A percentile compares a stretch with the other conserved stretches of the same genome.
These are phyloP conservation scores for Acanthosepion lycidas DNA, from an alignment of 2,888 invertebrate genomes.

Conservation along the genomic window DNA sequence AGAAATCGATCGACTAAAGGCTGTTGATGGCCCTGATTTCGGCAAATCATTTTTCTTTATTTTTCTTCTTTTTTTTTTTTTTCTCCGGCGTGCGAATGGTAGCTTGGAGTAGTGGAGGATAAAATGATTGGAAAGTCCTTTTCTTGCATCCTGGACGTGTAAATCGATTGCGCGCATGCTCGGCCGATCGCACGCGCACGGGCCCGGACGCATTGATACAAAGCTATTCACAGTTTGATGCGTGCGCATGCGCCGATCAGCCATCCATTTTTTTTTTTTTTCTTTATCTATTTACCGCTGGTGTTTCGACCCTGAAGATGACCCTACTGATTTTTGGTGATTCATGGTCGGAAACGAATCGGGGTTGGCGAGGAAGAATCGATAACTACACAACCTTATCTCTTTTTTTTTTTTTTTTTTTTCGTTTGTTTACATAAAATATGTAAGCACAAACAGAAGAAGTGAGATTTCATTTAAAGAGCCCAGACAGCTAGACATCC, in stretches of 20 bases:
- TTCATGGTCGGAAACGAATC: slow-evolving; percentile 14
- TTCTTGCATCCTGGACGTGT: not conserved
- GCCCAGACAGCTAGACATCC: not conserved
- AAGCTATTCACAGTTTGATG: not conserved
- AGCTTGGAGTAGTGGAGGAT: too few species aligned
- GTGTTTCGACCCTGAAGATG: slow-evolving; percentile 33
- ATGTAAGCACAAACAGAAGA: not conserved
- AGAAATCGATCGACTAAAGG: too few species aligned
- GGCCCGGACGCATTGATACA: not conserved
- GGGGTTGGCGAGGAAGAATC: not conserved
- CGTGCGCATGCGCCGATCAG: slow-evolving; percentile 11
- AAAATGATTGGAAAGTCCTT: too few species aligned
- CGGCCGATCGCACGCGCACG: too few species aligned
- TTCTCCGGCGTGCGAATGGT: too few species aligned
- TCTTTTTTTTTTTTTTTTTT: not conserved
- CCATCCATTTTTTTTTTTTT: not conserved
- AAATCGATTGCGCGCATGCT: not conserved
- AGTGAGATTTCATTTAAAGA: not conserved
- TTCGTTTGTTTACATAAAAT: slow-evolving; percentile 9
- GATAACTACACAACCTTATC: not conserved
- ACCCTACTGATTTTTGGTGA: slow-evolving; percentile 33
- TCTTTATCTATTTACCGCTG: slow-evolving; percentile 21
- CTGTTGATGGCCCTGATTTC: too few species aligned
- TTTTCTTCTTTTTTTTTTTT: not conserved
- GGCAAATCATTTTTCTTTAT: not conserved